These are phyloP conservation scores for Apotomis betuletana DNA, from an alignment of 2,888 invertebrate species.

Conservation along the genomic window DNA sequence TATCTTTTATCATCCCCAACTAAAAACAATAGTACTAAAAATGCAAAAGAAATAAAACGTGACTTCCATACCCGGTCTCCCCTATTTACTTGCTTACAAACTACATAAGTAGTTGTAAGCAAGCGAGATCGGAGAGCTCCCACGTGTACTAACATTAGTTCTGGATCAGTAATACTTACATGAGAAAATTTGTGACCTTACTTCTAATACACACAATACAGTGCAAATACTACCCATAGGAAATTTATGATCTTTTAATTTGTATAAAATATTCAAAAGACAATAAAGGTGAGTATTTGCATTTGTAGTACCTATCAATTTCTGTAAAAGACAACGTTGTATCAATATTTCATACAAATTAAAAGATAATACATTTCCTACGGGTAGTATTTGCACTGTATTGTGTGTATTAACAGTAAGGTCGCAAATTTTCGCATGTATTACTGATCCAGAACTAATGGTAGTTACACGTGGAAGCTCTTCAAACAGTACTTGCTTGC, in stretches of 20 bases:
- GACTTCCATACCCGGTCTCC: too few species aligned
- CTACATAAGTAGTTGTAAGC: too few species aligned
- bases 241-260: background rate
- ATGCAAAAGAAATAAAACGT: too few species aligned
- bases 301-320: too few species aligned
- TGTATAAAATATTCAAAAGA: too few species aligned
- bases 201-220: background rate
- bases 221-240: background rate
- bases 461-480: slow-evolving; percentile 15
- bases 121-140: too few species aligned
- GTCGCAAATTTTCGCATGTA: slow-evolving; percentile 16
- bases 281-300: too few species aligned
- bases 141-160: slow-evolving; percentile 1
- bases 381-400: background rate
- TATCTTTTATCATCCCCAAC: too few species aligned
- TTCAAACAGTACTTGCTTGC: background rate
- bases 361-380: background rate
- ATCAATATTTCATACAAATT: too few species aligned
- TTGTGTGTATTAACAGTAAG: slow-evolving; percentile 8
- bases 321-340: too few species aligned
- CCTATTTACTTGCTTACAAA: too few species aligned
- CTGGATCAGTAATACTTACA: slow-evolving; percentile 19
- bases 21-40: too few species aligned
- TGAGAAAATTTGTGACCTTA: slow-evolving; percentile 7
- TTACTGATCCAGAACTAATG: slow-evolving; percentile 19